Evolutionary conservation across 2,888 invertebrate species (phyloP).

Genomic region (Chesias legatella): DNA sequence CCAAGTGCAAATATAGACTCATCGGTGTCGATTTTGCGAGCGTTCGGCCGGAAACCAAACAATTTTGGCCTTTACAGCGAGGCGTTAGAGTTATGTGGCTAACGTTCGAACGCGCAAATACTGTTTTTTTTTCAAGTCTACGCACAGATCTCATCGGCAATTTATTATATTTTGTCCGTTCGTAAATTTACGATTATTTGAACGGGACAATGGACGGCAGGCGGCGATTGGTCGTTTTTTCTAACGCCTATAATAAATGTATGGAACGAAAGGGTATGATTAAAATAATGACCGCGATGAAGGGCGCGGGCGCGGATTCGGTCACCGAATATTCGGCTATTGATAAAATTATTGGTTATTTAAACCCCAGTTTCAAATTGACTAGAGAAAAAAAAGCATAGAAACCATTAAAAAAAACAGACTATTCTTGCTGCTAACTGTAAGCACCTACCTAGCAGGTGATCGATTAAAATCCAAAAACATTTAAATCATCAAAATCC

Average conservation of each 20-base stretch:
- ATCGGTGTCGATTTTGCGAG: slow-evolving; percentile 39
- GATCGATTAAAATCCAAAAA: too few species aligned
- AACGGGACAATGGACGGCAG: slow-evolving; percentile 63
- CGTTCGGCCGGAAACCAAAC: slow-evolving; percentile 23
- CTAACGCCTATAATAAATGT: slow-evolving; percentile 71
- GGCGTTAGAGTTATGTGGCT: slow-evolving; percentile 22
- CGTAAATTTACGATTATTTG: slow-evolving; percentile 78
- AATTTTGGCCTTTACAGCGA: slow-evolving; percentile 40
- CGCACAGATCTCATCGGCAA: slow-evolving; percentile 78
- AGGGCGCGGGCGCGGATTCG: slow-evolving; percentile 25
- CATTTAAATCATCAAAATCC: too few species aligned
- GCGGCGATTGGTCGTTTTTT: slow-evolving; percentile 67
- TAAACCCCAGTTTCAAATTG: too few species aligned
- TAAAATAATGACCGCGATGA: slow-evolving; percentile 31
- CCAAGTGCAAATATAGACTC: slow-evolving; percentile 75
- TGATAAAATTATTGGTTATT: background rate
- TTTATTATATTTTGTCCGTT: slow-evolving; percentile 80
- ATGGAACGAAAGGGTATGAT: slow-evolving; percentile 40
- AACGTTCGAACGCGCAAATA: slow-evolving; percentile 25
- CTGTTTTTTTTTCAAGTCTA: slow-evolving; percentile 52
- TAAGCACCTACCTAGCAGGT: too few species aligned
- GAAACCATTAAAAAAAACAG: too few species aligned
- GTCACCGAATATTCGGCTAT: slow-evolving; percentile 15
- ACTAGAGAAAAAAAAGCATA: too few species aligned
- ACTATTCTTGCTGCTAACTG: too few species aligned